Percentiles rank a stretch among this genome's conserved stretches.
phyloP scores from a whole-genome alignment of 2,888 invertebrate species.

The Disparrhopalites patrizii region DNA sequence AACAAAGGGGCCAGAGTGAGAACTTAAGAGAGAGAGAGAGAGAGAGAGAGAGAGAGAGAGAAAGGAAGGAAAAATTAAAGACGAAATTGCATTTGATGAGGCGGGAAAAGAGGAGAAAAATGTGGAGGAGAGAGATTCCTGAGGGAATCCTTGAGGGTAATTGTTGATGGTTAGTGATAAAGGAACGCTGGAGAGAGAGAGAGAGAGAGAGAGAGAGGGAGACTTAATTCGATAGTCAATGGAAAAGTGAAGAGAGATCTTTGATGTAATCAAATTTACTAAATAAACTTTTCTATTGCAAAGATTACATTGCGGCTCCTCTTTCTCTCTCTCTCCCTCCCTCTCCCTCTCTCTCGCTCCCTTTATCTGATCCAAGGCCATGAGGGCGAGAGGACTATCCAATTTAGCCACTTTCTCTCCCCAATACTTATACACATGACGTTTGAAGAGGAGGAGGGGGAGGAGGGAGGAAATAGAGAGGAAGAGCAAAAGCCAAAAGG shows the following conservation, averaged over 20 bases:
- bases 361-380: constrained; percentile 6
- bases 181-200: constrained; percentile 14
- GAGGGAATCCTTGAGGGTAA: constrained; percentile 13
- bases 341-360: constrained; percentile 4
- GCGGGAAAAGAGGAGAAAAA: not conserved
- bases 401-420: constrained; percentile 5
- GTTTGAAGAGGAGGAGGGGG: no score
- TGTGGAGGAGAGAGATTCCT: not conserved
- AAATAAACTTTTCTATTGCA: constrained; percentile 36
- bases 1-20: not conserved
- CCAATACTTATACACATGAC: no score
- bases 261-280: constrained; percentile 35
- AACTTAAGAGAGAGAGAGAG: not conserved
- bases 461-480: not conserved
- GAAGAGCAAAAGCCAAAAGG: not conserved
- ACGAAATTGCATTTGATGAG: constrained; percentile 6
- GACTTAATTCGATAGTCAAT: constrained; percentile 35
- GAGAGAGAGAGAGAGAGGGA: constrained; percentile 5
- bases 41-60: not conserved
- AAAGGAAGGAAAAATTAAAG: not conserved
- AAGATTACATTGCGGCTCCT: constrained; percentile 22
- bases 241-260: constrained; percentile 30
- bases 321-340: constrained; percentile 11
- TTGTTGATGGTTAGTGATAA: constrained; percentile 23
- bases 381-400: constrained; percentile 3